phyloP scores from a whole-genome alignment of 2,888 invertebrate genomes.

The Rhagophthalmus giganteus region DNA sequence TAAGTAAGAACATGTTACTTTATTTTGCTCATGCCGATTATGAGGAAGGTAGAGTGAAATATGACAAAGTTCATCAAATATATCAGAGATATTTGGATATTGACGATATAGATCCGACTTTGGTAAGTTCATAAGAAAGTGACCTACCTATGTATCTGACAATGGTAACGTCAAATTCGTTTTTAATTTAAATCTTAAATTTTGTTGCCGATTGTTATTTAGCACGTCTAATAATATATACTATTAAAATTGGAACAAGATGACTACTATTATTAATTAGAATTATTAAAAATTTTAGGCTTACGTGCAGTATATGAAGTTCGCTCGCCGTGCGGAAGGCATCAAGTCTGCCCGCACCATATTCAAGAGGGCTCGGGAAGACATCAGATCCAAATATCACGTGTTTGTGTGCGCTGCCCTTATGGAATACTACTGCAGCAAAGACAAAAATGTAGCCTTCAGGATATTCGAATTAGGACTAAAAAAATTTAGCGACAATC shows the following conservation, averaged over 20 bases:
- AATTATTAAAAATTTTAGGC: too few relatives aligned
- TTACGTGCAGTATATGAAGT: constrained; percentile 99
- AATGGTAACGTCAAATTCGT: too few relatives aligned
- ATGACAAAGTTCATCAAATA: constrained; percentile 94
- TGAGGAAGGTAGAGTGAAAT: constrained; percentile 94
- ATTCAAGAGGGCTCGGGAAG: constrained; percentile 94
- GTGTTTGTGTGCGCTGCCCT: constrained; percentile 96
- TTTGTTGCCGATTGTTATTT: too few relatives aligned
- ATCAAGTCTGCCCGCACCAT: constrained; percentile 94
- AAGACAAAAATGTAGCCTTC: constrained; percentile 96
- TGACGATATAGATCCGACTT: constrained; percentile 90
- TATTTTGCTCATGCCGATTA: constrained; percentile 99
- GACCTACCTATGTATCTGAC: not conserved
- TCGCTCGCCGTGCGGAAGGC: constrained; percentile 94
- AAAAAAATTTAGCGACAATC: constrained; percentile 93
- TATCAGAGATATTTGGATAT: constrained; percentile 90
- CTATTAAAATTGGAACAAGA: too few relatives aligned
- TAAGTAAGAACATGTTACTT: constrained; percentile 88
- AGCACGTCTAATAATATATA: too few relatives aligned
- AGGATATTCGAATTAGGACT: constrained; percentile 96
- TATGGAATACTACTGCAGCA: constrained; percentile 99
- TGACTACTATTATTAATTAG: too few relatives aligned
- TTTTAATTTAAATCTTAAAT: too few relatives aligned
- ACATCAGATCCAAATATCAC: constrained; percentile 82
- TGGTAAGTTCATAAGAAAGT: constrained; percentile 62